Base-by-base conservation (phyloP, 2,797 vertebrate genomes). In the Moxostoma hubbsi region DNA sequence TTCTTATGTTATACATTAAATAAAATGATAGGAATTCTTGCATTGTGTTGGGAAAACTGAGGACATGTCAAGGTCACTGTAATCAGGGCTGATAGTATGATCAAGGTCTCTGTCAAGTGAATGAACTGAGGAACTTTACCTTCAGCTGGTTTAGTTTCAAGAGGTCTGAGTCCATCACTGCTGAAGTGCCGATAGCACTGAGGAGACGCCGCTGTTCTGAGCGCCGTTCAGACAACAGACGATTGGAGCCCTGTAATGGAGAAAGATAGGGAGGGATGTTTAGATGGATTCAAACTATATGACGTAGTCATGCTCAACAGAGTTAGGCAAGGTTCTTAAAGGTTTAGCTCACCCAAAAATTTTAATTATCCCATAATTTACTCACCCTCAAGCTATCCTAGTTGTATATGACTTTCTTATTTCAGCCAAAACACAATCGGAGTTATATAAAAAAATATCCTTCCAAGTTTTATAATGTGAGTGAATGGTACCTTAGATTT, bases 81-180 rank as follows among this genome's bases (percentile, higher is more conserved):
- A 61, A 70, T 73, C 11, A 36, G 36, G 66, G 5, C 16, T 36
- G 77, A 82, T 72, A 54, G 7, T 5, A 7, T 43, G n/a, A 15
- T 73, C 66, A 79, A 76, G 45, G 77, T 24, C 81, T 63, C 0
- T 1, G 24, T 50, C 9, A 4, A 1, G 9, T 13, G 1, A 18
- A 49, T 2, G 6, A 61, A 0, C 4, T 13, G 2, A 1, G 10
- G 12, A n/a, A 45, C 11, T 45, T 45, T 89, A 97, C 96, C 95
- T 98, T 98, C 46, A 98, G 94, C 89, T 98, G 96, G 89, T 98
- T 98, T 75, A 97, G 93, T 88, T 97, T 98, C 5, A 97, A 94
- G 63, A 97, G 92, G 82, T 97, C 96, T 5, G 96, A 97, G 86
- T 98, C 96, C 92, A 96, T 90, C 64, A 96, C 90, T 0, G 96